Evolutionary conservation across 2,888 invertebrate species (phyloP), one percentile per base, ranked within the genome.

Genomic region (Drepanosiphum platanoidis): DNA sequence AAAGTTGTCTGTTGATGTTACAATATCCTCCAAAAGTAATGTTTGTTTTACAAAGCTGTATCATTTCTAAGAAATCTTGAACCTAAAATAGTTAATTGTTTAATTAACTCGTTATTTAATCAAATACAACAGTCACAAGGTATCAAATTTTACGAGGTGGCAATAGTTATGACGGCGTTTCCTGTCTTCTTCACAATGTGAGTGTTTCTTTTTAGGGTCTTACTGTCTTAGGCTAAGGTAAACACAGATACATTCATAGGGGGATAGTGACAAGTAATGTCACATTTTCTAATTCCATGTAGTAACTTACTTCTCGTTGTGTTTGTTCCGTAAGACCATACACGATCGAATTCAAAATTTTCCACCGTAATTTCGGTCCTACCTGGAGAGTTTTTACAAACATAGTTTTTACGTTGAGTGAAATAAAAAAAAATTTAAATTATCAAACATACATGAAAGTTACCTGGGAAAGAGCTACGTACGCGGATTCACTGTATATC

Each of bases 11-110:
- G 30, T 78, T 78, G 30, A 78, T 39, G 2, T 64, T 18, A 78
- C 78, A 78, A 30, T 36, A 78, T 39, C 78, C 78, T 11, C 78
- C 78, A 78, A 78, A 78, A 64, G 30, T 78, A 61, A 78, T 78
- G 64, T 36, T 64, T 13, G 78, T 64, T 39, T 39, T 58, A 64
- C 39, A 39, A 30, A 64, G 61, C 30, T 78, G 78, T 11, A 78
- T 78, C 27, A 64, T 64, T 64, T 78, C 78, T 78, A 78, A 39
- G 22, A 78, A 64, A 42, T 78, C 78, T 78, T 78, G 78, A 42
- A 78, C 39, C 78, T 78, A 27, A 39, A 78, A 78, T 30, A 39
- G 27, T 61, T 64, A 30, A 42, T 39, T 64, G 18, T 78, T 36
- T 52, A 39, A 39, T 71, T 39, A n/a, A 66, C 13, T 5, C 30